Evolutionary conservation across 2,113 vertebrate genomes (phyloP), one percentile per base, ranked within the genome.

Genomic region (Chaetorhynchus papuensis): DNA sequence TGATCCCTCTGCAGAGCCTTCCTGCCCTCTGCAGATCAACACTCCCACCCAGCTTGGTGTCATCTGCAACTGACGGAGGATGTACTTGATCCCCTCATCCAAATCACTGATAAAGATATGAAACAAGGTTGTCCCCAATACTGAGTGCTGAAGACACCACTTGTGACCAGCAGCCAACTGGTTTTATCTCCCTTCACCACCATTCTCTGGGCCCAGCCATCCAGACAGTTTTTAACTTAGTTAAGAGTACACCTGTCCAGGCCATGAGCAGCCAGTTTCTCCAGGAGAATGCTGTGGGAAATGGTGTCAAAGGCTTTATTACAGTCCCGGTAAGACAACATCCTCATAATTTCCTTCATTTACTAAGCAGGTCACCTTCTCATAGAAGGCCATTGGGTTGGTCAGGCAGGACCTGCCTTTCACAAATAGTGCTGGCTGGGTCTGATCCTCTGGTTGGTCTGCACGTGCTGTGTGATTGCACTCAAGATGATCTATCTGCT

Each of bases 31-130:
- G 54, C 17, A 60, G 20, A 83, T 26, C 30, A 30, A 22, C 30
- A 15, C 2, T 47, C 24, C 16, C 7, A 3, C 26, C 5, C 3
- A 49, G 2, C 20, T 53, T 22, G 20, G 17, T 26, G 39, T 39
- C 26, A 30, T 27, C 20, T 60, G 13, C 45, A 75, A 18, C 9
- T 53, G 63, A 26, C 5, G 17, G n/a, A 44, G 20, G 9, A 2
- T n/a, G 16, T 13, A 22, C 11, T 45, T 1, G 0, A 45, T 20
- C 2, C 20, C 16, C 33, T 66, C 11, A 10, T 20, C n/a, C 15
- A 82, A 9, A 44, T 52, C 39, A 66, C 10, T 37, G 23, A n/a
- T 30, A 23, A 26, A 60, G 11, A 26, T 6, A 13, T 39, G 35
- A 59, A 60, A 18, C 7, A 64, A 6, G 2, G 8, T 8, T 61